Evolutionary conservation across 2,888 invertebrate species (phyloP).

Genomic region (Clostera curtula): DNA sequence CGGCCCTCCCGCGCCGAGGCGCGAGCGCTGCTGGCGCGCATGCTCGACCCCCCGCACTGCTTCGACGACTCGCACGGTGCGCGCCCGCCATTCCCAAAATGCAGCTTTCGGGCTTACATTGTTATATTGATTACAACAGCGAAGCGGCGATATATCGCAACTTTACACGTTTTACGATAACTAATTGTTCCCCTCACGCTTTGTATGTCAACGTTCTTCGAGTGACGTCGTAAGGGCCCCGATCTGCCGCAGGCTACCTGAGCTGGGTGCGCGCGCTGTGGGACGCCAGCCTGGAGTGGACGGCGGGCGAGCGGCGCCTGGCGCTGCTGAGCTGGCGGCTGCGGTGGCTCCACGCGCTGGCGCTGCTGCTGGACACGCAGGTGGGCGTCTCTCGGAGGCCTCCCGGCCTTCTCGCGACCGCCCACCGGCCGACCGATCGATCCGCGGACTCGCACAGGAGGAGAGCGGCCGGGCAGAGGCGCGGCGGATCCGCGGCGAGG

Average conservation of each 20-base stretch:
- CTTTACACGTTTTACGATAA: too few relatives aligned
- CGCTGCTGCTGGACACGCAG: conserved; percentile 23
- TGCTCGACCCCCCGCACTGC: conserved; percentile 51
- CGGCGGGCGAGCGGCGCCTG: conserved; percentile 22
- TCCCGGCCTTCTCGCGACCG: not conserved
- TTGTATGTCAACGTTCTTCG: too few relatives aligned
- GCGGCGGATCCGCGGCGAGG: conserved; percentile 14
- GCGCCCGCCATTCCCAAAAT: too few relatives aligned
- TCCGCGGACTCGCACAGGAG: conserved; percentile 2
- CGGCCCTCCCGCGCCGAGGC: conserved; percentile 18
- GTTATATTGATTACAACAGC: too few relatives aligned
- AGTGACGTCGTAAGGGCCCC: too few relatives aligned
- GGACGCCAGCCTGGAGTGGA: conserved; percentile 37
- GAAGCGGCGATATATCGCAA: too few relatives aligned
- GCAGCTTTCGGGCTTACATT: too few relatives aligned
- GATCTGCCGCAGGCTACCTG: conserved; percentile 27
- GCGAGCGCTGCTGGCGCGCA: conserved; percentile 23
- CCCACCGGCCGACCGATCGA: not conserved
- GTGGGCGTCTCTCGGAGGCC: not conserved
- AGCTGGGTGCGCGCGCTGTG: conserved; percentile 38
- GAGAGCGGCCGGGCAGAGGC: conserved; percentile 10
- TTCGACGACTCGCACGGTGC: conserved; percentile 33
- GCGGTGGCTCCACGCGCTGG: conserved; percentile 48
- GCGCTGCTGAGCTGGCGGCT: conserved; percentile 53
- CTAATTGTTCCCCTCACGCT: too few relatives aligned